A percentile compares a stretch with the other conserved stretches of the same genome.
Conservation (phyloP, 2,113 vertebrate species). For the Peucedramus taeniatus region DNA sequence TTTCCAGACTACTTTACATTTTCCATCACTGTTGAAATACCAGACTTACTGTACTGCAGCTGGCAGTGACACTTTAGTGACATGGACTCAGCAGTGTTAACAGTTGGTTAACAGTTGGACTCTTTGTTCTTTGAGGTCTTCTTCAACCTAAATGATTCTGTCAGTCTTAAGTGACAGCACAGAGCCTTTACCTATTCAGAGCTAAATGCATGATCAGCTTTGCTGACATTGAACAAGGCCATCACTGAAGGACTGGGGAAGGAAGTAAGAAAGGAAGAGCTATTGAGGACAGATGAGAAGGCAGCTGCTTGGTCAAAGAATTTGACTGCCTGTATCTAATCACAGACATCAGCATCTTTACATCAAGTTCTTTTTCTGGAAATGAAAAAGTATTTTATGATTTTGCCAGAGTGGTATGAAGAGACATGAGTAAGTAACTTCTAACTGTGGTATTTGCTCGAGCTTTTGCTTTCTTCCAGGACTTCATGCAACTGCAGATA, state of each 20-base stretch:
- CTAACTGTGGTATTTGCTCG: background rate
- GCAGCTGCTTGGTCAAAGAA: background rate
- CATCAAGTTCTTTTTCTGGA: background rate
- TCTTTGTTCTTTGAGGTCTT: background rate
- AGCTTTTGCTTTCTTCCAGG: background rate
- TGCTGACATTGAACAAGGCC: background rate
- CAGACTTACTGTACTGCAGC: rapidly evolving
- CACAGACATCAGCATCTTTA: background rate
- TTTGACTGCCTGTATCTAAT: background rate
- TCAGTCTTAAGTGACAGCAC: background rate
- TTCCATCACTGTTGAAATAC: background rate
- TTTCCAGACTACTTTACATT: background rate
- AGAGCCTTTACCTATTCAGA: background rate
- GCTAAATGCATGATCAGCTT: background rate
- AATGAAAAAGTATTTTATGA: background rate
- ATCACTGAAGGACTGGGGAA: background rate
- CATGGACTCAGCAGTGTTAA: background rate
- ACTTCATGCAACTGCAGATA: background rate
- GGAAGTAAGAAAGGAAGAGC: background rate
- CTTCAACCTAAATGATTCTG: background rate
- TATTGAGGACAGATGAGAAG: background rate
- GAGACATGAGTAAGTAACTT: background rate
- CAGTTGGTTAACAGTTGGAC: background rate
- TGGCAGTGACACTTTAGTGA: background rate
- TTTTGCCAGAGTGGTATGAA: background rate